Conservation (phyloP, 2,113 vertebrate genomes). For the Rana temporaria region DNA sequence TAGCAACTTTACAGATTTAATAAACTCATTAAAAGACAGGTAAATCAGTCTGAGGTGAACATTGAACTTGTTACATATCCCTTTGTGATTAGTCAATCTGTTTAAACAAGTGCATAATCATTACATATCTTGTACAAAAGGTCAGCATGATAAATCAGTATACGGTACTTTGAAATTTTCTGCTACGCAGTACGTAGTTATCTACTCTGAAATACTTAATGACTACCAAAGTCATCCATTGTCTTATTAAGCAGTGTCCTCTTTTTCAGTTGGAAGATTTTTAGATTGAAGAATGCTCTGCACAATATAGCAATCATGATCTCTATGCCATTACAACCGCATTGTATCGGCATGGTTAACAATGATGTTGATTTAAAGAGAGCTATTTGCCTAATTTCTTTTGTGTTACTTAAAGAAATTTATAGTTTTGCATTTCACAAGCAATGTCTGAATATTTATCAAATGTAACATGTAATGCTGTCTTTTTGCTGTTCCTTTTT, state of each 20-base stretch:
- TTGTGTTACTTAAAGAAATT: conserved; percentile 16
- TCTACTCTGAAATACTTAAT: conserved; percentile 23
- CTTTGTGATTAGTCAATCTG: conserved; percentile 19
- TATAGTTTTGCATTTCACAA: conserved; percentile 12
- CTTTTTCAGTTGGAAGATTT: conserved; percentile 3
- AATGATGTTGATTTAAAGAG: conserved; percentile 43
- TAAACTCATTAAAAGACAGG: conserved; percentile 1
- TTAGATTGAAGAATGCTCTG: conserved; percentile 35
- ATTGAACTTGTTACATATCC: neutral
- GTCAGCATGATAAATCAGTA: conserved; percentile 46
- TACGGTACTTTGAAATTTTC: conserved; percentile 17
- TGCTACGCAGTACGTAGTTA: conserved; percentile 35
- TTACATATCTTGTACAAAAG: conserved; percentile 34
- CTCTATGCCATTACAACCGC: conserved; percentile 16
- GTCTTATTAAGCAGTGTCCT: conserved; percentile 35
- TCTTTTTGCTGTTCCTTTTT: conserved; percentile 46
- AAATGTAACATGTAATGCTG: conserved; percentile 35
- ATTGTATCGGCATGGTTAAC: conserved; percentile 30
- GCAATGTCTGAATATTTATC: conserved; percentile 41
- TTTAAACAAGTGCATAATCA: conserved; percentile 14
- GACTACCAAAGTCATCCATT: conserved; percentile 27
- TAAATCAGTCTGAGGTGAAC: neutral
- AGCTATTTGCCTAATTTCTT: conserved; percentile 26
- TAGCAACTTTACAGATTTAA: neutral
- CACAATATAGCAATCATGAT: conserved; percentile 43